phyloP scores from a whole-genome alignment of 30 jellyfish, hydroid and myxozoan genomes.

The Rhopilema esculentum region DNA sequence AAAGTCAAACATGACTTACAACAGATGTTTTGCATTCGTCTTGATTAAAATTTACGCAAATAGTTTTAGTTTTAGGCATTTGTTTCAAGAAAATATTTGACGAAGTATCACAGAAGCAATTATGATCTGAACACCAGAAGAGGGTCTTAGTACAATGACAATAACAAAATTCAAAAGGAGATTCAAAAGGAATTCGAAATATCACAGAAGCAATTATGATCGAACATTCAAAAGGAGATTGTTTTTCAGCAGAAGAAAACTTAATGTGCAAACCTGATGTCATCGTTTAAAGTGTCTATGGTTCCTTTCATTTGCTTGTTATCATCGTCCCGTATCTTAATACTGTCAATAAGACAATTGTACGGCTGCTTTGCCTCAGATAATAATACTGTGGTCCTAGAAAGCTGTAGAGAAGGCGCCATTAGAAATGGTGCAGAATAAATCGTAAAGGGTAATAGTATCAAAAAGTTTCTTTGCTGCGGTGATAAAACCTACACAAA shows the following conservation, averaged over 20 bases:
- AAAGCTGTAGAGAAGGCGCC: slow-evolving; percentile 27
- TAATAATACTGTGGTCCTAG: slow-evolving; percentile 45
- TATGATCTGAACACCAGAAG: too few relatives aligned
- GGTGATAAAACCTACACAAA: too few relatives aligned
- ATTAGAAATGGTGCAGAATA: too few relatives aligned
- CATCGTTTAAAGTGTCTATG: slow-evolving; percentile 51
- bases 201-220: neutral
- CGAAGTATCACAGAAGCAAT: neutral
- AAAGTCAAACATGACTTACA: neutral
- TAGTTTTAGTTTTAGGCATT: too few relatives aligned
- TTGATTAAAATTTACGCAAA: neutral
- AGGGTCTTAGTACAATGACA: too few relatives aligned
- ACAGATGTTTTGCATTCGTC: neutral
- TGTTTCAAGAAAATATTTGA: neutral
- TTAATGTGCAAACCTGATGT: slow-evolving; percentile 31
- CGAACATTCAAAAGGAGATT: neutral
- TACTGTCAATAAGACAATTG: slow-evolving; percentile 77
- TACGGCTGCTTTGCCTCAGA: slow-evolving; percentile 85
- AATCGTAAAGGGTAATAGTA: too few relatives aligned
- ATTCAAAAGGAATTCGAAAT: too few relatives aligned
- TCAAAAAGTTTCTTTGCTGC: too few relatives aligned
- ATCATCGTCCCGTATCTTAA: slow-evolving; percentile 75
- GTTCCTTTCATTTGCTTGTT: slow-evolving; percentile 62
- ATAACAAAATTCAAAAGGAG: too few relatives aligned
- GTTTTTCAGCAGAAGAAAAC: neutral